Evolutionary conservation across 1,140 invertebrate species (phyloP).

Genomic region (Aphaenogaster ashmeadi): DNA sequence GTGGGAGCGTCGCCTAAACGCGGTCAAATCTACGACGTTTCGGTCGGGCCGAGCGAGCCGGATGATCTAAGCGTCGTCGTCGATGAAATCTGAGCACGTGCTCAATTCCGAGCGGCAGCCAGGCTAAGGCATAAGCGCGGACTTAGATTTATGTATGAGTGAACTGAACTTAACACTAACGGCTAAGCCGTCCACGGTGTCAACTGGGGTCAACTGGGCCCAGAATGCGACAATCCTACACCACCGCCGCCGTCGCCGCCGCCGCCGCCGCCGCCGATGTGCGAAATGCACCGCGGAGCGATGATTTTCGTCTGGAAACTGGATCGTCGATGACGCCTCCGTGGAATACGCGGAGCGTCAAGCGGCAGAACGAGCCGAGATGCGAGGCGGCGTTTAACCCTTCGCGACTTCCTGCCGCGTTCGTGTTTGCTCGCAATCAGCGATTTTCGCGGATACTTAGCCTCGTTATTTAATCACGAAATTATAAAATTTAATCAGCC

Average conservation of each 20-base stretch:
- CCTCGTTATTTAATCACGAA: conserved; percentile 52
- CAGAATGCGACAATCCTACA: conserved; percentile 87
- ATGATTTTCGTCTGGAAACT: conserved; percentile 73
- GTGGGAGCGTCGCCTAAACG: conserved; percentile 57
- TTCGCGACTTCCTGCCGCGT: conserved; percentile 39
- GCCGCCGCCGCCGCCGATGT: conserved; percentile 58
- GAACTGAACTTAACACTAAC: conserved; percentile 86
- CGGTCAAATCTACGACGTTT: conserved; percentile 72
- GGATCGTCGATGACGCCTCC: conserved; percentile 76
- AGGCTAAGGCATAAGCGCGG: conserved; percentile 81
- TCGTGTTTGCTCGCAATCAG: conserved; percentile 48
- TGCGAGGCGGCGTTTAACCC: conserved; percentile 63
- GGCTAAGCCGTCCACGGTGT: conserved; percentile 86
- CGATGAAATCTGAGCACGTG: conserved; percentile 87
- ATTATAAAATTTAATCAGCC: conserved; percentile 49
- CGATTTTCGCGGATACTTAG: conserved; percentile 47
- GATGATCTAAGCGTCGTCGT: conserved; percentile 84
- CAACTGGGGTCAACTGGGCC: conserved; percentile 87
- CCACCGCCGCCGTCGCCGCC: conserved; percentile 45
- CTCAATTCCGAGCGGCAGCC: conserved; percentile 79
- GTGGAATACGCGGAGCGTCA: conserved; percentile 48
- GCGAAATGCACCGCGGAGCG: conserved; percentile 72
- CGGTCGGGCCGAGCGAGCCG: conserved; percentile 75
- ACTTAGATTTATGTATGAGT: conserved; percentile 86
- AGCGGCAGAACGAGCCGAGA: conserved; percentile 40